Evolutionary conservation across 1,140 invertebrate species (phyloP).

Genomic region (Diploscapter pachys): DNA sequence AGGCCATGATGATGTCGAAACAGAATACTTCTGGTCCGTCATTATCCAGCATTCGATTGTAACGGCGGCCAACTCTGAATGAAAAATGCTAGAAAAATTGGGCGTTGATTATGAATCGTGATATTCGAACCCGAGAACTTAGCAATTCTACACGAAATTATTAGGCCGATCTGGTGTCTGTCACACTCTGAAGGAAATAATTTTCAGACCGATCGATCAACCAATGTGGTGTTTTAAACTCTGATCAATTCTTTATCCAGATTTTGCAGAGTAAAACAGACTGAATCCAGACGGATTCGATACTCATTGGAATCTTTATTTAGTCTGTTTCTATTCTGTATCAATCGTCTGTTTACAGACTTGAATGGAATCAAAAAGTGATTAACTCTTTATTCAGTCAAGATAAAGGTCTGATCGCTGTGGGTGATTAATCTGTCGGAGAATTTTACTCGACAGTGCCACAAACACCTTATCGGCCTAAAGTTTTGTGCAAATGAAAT

Average conservation of each 20-base stretch:
- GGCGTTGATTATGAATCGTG: background rate
- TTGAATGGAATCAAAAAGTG: no score
- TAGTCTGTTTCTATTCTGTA: no score
- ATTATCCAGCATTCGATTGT: slow-evolving; percentile 20
- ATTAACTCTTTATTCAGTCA: no score
- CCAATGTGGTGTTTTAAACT: no score
- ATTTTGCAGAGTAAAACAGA: background rate
- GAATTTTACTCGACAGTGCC: no score
- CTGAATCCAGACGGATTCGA: no score
- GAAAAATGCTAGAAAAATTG: background rate
- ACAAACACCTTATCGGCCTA: no score
- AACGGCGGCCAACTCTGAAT: slow-evolving; percentile 23
- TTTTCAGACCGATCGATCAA: background rate
- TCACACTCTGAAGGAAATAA: background rate
- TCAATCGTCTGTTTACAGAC: no score
- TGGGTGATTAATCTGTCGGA: no score
- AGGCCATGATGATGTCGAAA: slow-evolving; percentile 22
- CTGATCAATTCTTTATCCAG: background rate
- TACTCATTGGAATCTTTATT: no score
- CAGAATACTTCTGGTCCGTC: slow-evolving; percentile 7
- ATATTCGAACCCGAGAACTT: background rate
- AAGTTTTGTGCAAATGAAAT: no score
- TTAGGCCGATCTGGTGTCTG: background rate
- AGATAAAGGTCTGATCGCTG: no score
- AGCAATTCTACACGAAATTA: background rate